Evolutionary conservation across 2,888 invertebrate species (phyloP).

Genomic region (Drosophila diplacantha): DNA sequence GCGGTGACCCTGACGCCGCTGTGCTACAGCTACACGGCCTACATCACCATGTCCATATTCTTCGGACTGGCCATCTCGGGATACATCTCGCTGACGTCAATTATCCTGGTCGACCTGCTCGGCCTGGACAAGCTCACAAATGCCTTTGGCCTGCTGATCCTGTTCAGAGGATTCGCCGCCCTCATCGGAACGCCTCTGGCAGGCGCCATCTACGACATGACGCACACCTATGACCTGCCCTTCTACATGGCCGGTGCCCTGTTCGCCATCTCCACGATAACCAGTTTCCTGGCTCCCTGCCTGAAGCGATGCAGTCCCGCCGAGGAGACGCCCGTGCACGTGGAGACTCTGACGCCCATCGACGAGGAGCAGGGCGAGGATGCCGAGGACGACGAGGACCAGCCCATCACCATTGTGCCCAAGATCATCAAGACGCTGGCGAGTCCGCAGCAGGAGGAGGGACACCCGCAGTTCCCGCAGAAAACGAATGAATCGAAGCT

Average conservation of each 20-base stretch:
- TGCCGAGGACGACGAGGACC: slow-evolving; percentile 86
- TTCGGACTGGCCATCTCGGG: slow-evolving; percentile 97
- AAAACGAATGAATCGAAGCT: slow-evolving; percentile 69
- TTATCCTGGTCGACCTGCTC: slow-evolving; percentile 96
- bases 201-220: slow-evolving; percentile 93
- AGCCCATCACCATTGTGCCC: slow-evolving; percentile 86
- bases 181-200: slow-evolving; percentile 90
- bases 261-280: slow-evolving; percentile 89
- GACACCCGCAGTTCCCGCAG: slow-evolving; percentile 56
- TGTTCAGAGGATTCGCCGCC: slow-evolving; percentile 96
- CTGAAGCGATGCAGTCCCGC: slow-evolving; percentile 80
- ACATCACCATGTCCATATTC: slow-evolving; percentile 88
- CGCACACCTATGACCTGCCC: slow-evolving; percentile 89
- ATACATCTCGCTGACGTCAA: slow-evolving; percentile 98
- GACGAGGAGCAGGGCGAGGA: slow-evolving; percentile 90
- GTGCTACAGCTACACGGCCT: slow-evolving; percentile 86
- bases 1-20: slow-evolving; percentile 90
- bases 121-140: slow-evolving; percentile 97
- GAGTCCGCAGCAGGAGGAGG: slow-evolving; percentile 79
- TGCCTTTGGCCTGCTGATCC: slow-evolving; percentile 96
- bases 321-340: slow-evolving; percentile 82
- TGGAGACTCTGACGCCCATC: slow-evolving; percentile 88
- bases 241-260: slow-evolving; percentile 95
- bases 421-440: slow-evolving; percentile 89
- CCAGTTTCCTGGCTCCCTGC: slow-evolving; percentile 89